Evolutionary conservation across 2,113 vertebrate genomes (phyloP), one percentile per base, ranked within the genome.

Genomic region (Sceloporus tristichus): DNA sequence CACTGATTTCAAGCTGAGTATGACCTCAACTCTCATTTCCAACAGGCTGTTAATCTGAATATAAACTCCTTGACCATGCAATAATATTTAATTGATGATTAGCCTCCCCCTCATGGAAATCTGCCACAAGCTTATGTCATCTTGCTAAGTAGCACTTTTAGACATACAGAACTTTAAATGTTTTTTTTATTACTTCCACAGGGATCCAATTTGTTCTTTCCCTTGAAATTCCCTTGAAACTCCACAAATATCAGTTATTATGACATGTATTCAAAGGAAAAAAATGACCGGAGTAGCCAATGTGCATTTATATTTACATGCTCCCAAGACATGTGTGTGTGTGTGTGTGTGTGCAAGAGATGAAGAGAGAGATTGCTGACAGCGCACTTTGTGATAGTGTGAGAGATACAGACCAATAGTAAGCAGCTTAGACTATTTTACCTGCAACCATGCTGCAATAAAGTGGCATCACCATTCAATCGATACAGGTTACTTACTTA

Each of bases 391-490:
- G 87, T 93, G 93, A 88, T 88, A 85, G 71, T 85, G 62, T 84
- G 70, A 53, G 23, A 78, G 83, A 66, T 90, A 86, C 80, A 93
- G 14, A 94, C 92, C 89, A 93, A 94, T 79, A 91, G 74, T 92
- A 94, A 95, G 94, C 79, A 89, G 86, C 94, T 91, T 81, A 78
- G 91, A 94, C 76, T 93, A 95, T 97, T 94, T 96, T 92, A 94
- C 92, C 92, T 95, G 93, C 84, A 96, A 96, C 89, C 92, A 96
- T 95, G 92, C 95, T 96, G 95, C 91, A 93, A 94, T 94, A 94
- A 96, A 96, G 91, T 96, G 90, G 53, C 87, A 94, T 96, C 93
- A 94, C 95, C 92, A 93, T 92, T 95, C 92, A 95, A 91, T 95
- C 89, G 91, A 93, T 96, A 94, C 92, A 76, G 81, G 91, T 92